Evolutionary conservation across 1,140 invertebrate species (phyloP).

Genomic region (Cyclargus thomasi): DNA sequence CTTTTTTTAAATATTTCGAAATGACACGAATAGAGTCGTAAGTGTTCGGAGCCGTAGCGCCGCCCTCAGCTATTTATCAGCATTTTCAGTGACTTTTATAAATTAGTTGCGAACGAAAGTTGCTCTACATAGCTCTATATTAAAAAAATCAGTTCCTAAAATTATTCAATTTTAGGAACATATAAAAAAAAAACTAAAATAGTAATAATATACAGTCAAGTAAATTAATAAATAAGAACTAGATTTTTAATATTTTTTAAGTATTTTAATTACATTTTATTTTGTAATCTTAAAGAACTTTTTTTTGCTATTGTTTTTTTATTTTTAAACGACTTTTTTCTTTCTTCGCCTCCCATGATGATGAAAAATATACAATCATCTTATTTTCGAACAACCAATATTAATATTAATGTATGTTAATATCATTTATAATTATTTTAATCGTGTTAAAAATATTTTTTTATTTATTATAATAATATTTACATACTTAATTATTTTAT

Average conservation of each 20-base stretch:
- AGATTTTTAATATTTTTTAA: too few relatives aligned
- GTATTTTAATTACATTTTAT: too few relatives aligned
- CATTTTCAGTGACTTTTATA: conserved; percentile 27
- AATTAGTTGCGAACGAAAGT: neutral
- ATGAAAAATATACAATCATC: neutral
- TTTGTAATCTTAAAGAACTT: too few relatives aligned
- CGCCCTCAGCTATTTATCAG: conserved; percentile 47
- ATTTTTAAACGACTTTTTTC: neutral
- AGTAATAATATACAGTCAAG: too few relatives aligned
- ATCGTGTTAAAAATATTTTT: neutral
- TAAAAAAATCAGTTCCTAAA: neutral
- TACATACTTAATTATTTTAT: neutral
- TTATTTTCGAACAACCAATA: neutral
- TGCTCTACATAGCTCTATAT: neutral
- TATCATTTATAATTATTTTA: neutral
- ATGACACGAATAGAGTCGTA: conserved; percentile 54
- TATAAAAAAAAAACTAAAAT: too few relatives aligned
- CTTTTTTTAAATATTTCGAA: conserved; percentile 44
- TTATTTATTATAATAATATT: neutral
- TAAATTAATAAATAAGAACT: too few relatives aligned
- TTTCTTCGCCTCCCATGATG: too few relatives aligned
- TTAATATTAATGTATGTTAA: neutral
- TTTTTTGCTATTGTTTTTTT: too few relatives aligned
- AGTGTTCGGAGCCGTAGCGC: conserved; percentile 37
- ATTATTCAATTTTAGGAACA: too few relatives aligned